Percentiles rank a stretch among this genome's conserved stretches.
These are phyloP conservation scores for Polyodon spathula DNA, from an alignment of 2,113 vertebrate genomes.

Conservation along the genomic window DNA sequence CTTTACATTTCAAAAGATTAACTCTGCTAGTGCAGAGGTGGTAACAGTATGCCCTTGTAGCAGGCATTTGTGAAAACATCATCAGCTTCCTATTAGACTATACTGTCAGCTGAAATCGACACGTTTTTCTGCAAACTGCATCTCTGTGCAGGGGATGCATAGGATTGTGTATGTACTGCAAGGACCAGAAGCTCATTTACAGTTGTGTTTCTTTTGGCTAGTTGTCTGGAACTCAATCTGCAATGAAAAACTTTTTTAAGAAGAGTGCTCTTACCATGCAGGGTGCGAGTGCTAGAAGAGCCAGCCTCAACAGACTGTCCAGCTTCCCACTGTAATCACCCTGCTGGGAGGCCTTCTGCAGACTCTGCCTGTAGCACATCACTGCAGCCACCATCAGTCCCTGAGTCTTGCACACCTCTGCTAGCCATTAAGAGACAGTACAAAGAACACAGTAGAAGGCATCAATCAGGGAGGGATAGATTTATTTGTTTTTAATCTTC, in stretches of 20 bases:
- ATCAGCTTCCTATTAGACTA: too few relatives aligned
- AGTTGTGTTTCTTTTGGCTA: not conserved
- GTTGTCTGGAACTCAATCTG: not conserved
- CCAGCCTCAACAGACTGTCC: slow-evolving; percentile 74
- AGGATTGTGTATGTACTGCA: too few relatives aligned
- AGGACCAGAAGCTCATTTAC: too few relatives aligned
- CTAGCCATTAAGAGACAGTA: slow-evolving; percentile 73
- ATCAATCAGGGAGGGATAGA: not conserved
- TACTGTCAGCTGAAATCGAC: too few relatives aligned
- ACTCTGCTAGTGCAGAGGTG: too few relatives aligned
- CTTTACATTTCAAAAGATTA: too few relatives aligned
- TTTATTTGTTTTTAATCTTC: too few relatives aligned
- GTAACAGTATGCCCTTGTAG: too few relatives aligned
- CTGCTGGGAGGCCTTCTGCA: slow-evolving; percentile 83
- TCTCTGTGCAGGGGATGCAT: too few relatives aligned
- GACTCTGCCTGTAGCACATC: slow-evolving; percentile 81
- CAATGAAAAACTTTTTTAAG: too few relatives aligned
- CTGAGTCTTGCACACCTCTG: slow-evolving; percentile 76
- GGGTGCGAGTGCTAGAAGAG: slow-evolving; percentile 67
- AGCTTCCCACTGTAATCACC: slow-evolving; percentile 71
- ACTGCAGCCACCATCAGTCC: slow-evolving; percentile 81
- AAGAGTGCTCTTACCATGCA: slow-evolving; percentile 89
- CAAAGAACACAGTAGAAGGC: not conserved
- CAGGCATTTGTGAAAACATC: too few relatives aligned
- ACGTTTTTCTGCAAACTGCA: too few relatives aligned